These are phyloP conservation scores for Apocrypta bakeri DNA, from an alignment of 1,140 invertebrate species.

Conservation along the genomic window DNA sequence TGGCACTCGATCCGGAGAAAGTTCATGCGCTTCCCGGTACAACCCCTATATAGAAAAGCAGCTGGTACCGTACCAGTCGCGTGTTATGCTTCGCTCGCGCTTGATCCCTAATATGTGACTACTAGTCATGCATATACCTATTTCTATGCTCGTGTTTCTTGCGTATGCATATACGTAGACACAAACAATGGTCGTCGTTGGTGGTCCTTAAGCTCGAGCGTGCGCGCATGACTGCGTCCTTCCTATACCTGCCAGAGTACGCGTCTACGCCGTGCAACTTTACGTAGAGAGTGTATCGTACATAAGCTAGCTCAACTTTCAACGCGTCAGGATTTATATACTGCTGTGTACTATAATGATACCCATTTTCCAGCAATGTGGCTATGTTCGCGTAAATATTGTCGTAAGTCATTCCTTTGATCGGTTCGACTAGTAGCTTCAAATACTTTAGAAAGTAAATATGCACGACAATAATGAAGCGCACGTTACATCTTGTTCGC, in stretches of 20 bases:
- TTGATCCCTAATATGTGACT: constrained; percentile 9
- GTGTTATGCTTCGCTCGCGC: constrained; percentile 59
- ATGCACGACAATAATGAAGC: too few species aligned
- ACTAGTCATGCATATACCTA: neutral
- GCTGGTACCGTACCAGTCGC: constrained; percentile 73
- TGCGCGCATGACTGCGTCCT: neutral
- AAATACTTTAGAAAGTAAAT: too few species aligned
- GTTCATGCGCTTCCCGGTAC: neutral
- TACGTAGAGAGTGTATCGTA: neutral
- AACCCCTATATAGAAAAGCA: constrained; percentile 55
- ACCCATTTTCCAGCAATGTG: neutral
- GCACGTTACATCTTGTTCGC: too few species aligned
- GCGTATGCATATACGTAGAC: neutral
- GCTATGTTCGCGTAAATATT: too few species aligned
- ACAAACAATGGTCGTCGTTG: neutral
- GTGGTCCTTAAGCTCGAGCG: constrained; percentile 2
- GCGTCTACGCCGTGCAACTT: neutral
- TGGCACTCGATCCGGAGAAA: neutral
- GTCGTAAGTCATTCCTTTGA: too few species aligned
- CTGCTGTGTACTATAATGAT: neutral
- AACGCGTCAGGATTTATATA: constrained; percentile 3
- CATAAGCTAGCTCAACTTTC: neutral
- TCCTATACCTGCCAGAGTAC: neutral
- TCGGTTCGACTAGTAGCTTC: too few species aligned
- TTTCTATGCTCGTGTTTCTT: neutral